Evolutionary conservation across 2,888 invertebrate species (phyloP).

Genomic region (Caenorhabditis macrosperma): DNA sequence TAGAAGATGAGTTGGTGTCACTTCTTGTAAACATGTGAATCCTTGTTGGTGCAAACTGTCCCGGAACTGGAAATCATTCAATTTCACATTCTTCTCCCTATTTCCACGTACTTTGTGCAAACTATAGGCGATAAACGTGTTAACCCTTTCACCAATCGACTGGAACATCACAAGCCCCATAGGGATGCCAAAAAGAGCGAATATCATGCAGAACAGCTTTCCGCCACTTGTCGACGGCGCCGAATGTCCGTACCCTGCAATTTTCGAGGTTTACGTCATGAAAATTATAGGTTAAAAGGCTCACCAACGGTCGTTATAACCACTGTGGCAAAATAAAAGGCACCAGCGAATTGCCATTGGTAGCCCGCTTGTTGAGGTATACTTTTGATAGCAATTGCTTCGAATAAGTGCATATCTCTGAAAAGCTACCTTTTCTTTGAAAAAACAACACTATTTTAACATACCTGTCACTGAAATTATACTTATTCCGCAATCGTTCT

Average conservation of each 20-base stretch:
- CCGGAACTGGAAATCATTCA: slow-evolving; percentile 47
- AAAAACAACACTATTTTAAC: no score
- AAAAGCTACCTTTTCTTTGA: not conserved
- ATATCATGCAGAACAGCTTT: slow-evolving; percentile 94
- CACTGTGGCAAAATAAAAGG: slow-evolving; percentile 98
- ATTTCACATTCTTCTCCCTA: not conserved
- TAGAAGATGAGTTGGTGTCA: slow-evolving; percentile 97
- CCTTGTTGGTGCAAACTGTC: slow-evolving; percentile 52
- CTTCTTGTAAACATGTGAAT: slow-evolving; percentile 44
- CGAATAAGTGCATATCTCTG: slow-evolving; percentile 89
- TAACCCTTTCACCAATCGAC: slow-evolving; percentile 94
- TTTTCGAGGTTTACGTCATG: slow-evolving; percentile 88
- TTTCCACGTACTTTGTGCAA: slow-evolving; percentile 62
- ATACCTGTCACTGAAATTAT: slow-evolving; percentile 89
- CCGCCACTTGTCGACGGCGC: slow-evolving; percentile 84
- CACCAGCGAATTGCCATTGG: slow-evolving; percentile 99
- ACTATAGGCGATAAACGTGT: slow-evolving; percentile 86
- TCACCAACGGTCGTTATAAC: slow-evolving; percentile 97
- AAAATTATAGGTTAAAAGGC: no score
- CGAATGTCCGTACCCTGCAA: slow-evolving; percentile 81
- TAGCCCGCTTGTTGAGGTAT: slow-evolving; percentile 98
- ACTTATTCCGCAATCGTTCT: slow-evolving; percentile 87
- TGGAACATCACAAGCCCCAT: slow-evolving; percentile 98
- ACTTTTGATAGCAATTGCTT: slow-evolving; percentile 91
- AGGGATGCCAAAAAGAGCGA: slow-evolving; percentile 91